A percentile compares a stretch with the other conserved stretches of the same genome.
phyloP scores from a whole-genome alignment of 2,888 invertebrate genomes.

The Scaptodrosophila latifasciaeformis region DNA sequence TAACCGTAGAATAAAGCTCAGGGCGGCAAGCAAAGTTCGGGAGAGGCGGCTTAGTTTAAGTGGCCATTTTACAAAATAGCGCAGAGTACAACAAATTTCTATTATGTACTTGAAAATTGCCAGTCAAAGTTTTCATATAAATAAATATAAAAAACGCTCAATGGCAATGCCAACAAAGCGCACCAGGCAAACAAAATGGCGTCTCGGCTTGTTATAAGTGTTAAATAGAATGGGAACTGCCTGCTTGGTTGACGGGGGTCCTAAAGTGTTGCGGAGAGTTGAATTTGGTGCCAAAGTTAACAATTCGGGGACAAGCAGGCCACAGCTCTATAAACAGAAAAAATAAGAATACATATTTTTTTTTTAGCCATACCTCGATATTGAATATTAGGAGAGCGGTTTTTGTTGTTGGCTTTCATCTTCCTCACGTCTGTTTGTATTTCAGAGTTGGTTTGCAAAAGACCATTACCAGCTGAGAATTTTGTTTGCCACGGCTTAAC shows the following conservation, averaged over 20 bases:
- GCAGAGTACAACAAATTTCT: constrained; percentile 62
- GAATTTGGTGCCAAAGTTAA: no score
- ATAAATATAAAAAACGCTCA: constrained; percentile 58
- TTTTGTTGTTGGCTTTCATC: constrained; percentile 14
- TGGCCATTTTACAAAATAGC: constrained; percentile 66
- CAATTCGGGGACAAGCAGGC: constrained; percentile 29
- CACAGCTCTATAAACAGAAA: constrained; percentile 45
- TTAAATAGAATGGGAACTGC: no score
- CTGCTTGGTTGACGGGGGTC: no score
- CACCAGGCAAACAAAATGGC: constrained; percentile 32
- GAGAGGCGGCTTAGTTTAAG: constrained; percentile 47
- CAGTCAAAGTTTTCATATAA: constrained; percentile 64
- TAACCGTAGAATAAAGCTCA: no score
- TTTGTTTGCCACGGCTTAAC: constrained; percentile 41
- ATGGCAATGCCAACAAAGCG: constrained; percentile 33
- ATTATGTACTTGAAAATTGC: constrained; percentile 68
- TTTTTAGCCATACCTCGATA: neutral
- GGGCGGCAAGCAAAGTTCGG: no score
- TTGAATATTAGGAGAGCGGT: neutral
- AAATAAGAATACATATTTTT: neutral
- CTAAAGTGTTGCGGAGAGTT: no score
- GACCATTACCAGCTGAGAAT: constrained; percentile 4
- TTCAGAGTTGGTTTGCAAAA: no score
- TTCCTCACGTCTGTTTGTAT: constrained; percentile 24
- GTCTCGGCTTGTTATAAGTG: constrained; percentile 54